These are phyloP conservation scores for Caradrina clavipalpis DNA, from an alignment of 2,888 invertebrate species.

Conservation along the genomic window DNA sequence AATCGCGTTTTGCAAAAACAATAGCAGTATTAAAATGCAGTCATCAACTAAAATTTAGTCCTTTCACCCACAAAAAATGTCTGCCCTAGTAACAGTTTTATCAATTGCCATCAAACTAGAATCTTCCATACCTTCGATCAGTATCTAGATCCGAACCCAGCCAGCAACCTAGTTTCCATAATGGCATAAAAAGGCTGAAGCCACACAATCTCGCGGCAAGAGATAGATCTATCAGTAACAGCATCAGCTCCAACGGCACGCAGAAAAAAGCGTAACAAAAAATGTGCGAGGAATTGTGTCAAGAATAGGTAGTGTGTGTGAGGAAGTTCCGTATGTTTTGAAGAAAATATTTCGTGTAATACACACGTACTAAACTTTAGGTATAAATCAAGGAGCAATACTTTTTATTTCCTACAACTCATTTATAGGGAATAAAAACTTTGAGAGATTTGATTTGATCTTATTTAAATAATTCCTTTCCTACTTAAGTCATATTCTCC, in stretches of 20 bases:
- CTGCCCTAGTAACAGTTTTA: no score
- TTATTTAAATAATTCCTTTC: no score
- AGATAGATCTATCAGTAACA: constrained; percentile 64
- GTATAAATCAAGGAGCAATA: no score
- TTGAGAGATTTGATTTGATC: no score
- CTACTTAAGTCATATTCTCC: no score
- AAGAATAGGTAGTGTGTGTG: constrained; percentile 7
- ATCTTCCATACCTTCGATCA: neutral
- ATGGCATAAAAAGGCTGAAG: constrained; percentile 45
- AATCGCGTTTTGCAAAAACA: neutral
- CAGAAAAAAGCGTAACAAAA: constrained; percentile 66
- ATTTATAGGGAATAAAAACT: no score
- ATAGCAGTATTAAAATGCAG: neutral
- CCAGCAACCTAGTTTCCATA: constrained; percentile 14
- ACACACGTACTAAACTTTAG: neutral
- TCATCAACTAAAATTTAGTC: neutral
- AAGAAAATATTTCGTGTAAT: neutral
- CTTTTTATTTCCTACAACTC: no score
- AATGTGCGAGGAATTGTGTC: constrained; percentile 42
- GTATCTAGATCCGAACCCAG: constrained; percentile 12
- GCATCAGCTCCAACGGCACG: constrained; percentile 65
- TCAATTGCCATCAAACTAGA: no score
- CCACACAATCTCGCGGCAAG: constrained; percentile 52
- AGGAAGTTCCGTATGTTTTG: constrained; percentile 34
- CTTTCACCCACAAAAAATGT: neutral